Evolutionary conservation across 2,888 invertebrate species (phyloP).

Genomic region (Rhyacophila evoluta): DNA sequence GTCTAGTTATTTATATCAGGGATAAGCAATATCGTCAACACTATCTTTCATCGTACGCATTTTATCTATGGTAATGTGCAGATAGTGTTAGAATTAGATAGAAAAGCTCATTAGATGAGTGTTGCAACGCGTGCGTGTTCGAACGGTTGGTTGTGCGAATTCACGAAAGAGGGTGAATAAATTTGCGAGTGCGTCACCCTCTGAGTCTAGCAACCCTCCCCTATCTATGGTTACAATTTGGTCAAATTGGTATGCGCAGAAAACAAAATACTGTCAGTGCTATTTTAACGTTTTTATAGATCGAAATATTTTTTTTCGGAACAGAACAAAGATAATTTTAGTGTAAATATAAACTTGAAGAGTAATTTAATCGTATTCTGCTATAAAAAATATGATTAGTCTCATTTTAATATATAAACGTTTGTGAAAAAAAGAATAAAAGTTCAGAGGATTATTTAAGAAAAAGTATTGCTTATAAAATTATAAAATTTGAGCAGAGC

Average conservation of each 20-base stretch:
- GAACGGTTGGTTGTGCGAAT: neutral
- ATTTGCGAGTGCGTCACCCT: neutral
- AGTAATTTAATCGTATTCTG: too few relatives aligned
- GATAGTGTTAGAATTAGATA: neutral
- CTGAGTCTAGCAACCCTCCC: neutral
- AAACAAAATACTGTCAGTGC: neutral
- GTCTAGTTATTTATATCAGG: too few relatives aligned
- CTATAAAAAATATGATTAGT: too few relatives aligned
- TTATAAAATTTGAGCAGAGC: too few relatives aligned
- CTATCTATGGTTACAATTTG: neutral
- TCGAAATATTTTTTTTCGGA: too few relatives aligned
- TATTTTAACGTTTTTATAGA: too few relatives aligned
- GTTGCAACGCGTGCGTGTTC: neutral
- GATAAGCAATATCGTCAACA: neutral
- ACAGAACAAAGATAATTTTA: too few relatives aligned
- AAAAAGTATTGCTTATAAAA: too few relatives aligned
- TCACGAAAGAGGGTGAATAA: constrained; percentile 12
- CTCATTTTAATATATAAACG: too few relatives aligned
- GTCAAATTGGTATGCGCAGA: neutral
- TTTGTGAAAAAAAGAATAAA: too few relatives aligned
- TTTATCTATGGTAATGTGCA: neutral
- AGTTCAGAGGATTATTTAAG: too few relatives aligned
- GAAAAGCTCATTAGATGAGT: neutral
- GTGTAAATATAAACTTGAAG: too few relatives aligned
- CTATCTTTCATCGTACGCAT: neutral